phyloP scores from a whole-genome alignment of 2,888 invertebrate genomes.

The Criorhina ranunculi region DNA sequence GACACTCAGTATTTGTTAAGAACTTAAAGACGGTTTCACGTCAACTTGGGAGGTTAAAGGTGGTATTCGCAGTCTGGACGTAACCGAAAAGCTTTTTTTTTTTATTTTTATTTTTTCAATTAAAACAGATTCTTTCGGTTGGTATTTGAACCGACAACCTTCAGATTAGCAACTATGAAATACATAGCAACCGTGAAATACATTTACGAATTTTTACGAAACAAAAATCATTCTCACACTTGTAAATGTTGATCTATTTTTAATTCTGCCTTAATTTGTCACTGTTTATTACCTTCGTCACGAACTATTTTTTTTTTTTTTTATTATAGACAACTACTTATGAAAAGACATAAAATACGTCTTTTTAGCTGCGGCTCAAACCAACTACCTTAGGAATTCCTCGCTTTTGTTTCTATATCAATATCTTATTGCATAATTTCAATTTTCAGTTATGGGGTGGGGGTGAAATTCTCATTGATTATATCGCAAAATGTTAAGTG shows the following conservation, averaged over 20 bases:
- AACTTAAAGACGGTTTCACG: too few species aligned
- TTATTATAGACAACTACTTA: slow-evolving; percentile 6
- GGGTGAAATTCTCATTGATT: not conserved
- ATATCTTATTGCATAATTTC: slow-evolving; percentile 28
- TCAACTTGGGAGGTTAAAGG: too few species aligned
- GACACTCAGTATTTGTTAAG: too few species aligned
- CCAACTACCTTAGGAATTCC: slow-evolving; percentile 2
- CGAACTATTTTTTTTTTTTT: slow-evolving; percentile 1
- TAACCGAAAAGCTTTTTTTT: too few species aligned
- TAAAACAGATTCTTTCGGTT: too few species aligned
- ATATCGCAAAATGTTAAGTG: too few species aligned
- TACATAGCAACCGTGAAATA: too few species aligned
- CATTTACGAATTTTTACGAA: too few species aligned
- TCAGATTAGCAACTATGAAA: too few species aligned
- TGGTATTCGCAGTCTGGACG: too few species aligned
- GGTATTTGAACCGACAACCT: too few species aligned
- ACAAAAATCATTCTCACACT: slow-evolving; percentile 6
- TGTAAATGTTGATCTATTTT: slow-evolving; percentile 20
- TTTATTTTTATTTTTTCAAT: too few species aligned
- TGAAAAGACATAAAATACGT: slow-evolving; percentile 15
- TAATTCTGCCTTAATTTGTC: slow-evolving; percentile 25
- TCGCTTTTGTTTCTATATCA: not conserved
- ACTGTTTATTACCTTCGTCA: slow-evolving; percentile 3
- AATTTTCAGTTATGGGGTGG: not conserved
- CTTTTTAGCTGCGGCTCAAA: not conserved